A percentile compares a stretch with the other conserved stretches of the same genome.
phyloP scores from a whole-genome alignment of 2,888 invertebrate species.

The Clunio marinus region DNA sequence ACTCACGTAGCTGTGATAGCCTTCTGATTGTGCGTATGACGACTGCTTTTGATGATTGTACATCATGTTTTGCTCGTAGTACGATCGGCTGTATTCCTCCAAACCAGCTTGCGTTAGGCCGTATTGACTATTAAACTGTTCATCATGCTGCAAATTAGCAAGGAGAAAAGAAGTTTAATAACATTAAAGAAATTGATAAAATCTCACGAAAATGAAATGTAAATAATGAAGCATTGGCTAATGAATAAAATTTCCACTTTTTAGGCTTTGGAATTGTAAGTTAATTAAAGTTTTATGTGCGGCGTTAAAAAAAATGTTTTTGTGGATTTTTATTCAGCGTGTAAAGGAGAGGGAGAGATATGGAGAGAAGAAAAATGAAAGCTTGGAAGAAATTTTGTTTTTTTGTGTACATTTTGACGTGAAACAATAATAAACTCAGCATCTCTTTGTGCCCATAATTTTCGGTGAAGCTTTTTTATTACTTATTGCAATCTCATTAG shows the following conservation, averaged over 20 bases:
- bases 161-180: too few relatives aligned
- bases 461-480: constrained; percentile 4
- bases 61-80: constrained; percentile 55
- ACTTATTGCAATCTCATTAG: constrained; percentile 2
- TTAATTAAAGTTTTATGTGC: not conserved
- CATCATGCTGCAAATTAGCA: constrained; percentile 46
- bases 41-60: constrained; percentile 67
- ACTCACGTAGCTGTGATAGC: constrained; percentile 75
- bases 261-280: constrained; percentile 18
- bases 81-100: constrained; percentile 65
- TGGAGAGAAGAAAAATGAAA: not conserved
- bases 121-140: constrained; percentile 47
- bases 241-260: not conserved
- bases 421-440: constrained; percentile 3
- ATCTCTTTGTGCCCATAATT: not conserved
- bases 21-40: constrained; percentile 74
- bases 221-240: not conserved
- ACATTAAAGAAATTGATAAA: constrained; percentile 1
- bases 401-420: not conserved
- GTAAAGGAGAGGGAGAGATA: too few relatives aligned
- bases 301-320: not conserved
- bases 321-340: not conserved
- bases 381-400: not conserved
- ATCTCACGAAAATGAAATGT: not conserved
- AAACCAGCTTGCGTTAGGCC: constrained; percentile 63